Percentiles rank a stretch among this genome's conserved stretches.
Conservation (phyloP, 2,888 invertebrate genomes). For the Argynnis bischoffii region DNA sequence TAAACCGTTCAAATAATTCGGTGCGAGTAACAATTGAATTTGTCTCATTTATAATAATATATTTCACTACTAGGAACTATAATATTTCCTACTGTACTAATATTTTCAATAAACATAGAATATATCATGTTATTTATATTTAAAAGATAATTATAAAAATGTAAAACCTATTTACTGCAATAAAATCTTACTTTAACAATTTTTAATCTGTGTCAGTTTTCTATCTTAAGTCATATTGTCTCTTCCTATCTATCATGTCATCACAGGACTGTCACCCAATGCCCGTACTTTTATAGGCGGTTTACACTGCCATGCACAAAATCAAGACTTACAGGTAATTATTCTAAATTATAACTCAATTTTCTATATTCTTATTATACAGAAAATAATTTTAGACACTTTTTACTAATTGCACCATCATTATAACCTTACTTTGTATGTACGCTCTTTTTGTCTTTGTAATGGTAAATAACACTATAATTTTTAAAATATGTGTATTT, state of each 20-base stretch:
- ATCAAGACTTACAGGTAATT: slow-evolving; percentile 75
- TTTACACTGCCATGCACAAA: slow-evolving; percentile 78
- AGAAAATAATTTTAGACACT: slow-evolving; percentile 6
- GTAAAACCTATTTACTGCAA: too few relatives aligned
- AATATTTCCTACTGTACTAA: too few relatives aligned
- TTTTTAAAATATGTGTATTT: background rate
- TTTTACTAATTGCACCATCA: slow-evolving; percentile 58
- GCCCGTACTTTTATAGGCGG: slow-evolving; percentile 77
- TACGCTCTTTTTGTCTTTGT: slow-evolving; percentile 20
- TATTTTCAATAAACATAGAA: too few relatives aligned
- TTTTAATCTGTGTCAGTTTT: slow-evolving; percentile 19
- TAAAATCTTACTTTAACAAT: background rate
- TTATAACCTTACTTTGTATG: slow-evolving; percentile 60
- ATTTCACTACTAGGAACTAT: too few relatives aligned
- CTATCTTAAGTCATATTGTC: slow-evolving; percentile 28
- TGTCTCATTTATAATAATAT: too few relatives aligned
- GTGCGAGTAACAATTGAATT: too few relatives aligned
- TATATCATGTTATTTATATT: too few relatives aligned
- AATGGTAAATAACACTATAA: background rate
- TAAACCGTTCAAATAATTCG: too few relatives aligned
- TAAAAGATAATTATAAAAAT: too few relatives aligned
- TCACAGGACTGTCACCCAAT: slow-evolving; percentile 69
- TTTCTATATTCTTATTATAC: slow-evolving; percentile 21
- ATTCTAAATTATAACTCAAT: slow-evolving; percentile 22
- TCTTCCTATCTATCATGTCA: slow-evolving; percentile 70